Base-by-base conservation (phyloP, 2,797 vertebrate species). In the Girardinus metallicus region DNA sequence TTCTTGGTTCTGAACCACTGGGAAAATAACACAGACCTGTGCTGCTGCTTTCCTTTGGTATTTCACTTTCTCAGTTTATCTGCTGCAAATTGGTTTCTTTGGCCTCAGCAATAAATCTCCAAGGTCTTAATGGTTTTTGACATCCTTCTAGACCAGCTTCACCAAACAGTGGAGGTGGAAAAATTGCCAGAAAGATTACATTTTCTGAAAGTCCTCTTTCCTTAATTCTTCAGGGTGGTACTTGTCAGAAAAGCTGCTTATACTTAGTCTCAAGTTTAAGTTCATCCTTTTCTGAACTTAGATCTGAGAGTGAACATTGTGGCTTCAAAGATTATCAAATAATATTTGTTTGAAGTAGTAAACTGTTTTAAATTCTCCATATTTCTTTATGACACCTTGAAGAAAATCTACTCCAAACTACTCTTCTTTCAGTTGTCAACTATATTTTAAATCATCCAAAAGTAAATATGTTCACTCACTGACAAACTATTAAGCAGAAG, bases 61-160 rank as follows among this genome's bases (percentile, higher is more conserved):
- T 70, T 76, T 78, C 64, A 18, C 39, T 68, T 70, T 34, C 4
- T 60, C 36, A 72, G 73, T 86, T 83, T 73, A 53, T 53, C 68
- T 1, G 41, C 1, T 4, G 64, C 74, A 82, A 85, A 86, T 75
- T 78, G 74, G 44, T 74, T 85, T 84, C 82, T 81, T 34, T 75
- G 78, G 23, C 81, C 36, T 29, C 0, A 1, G 49, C 74, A 73
- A 64, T 78, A 73, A 80, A n/a, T 80, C 77, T 77, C 73, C 15
- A 43, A 13, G 31, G 70, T 49, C 55, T 29, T 80, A 80, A 87
- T 86, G 60, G 81, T 75, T 47, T 46, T 78, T 79, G 86, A 85
- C 62, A 5, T 39, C 53, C 76, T 66, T 71, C 76, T 75, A 77
- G 79, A 82, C 46, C 73, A n/a, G 71, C 71, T 29, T 83, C 74